Percentiles rank a stretch among this genome's conserved stretches.
Evolutionary conservation across 2,797 vertebrate genomes (phyloP).

Genomic region (Semaprochilodus insignis): DNA sequence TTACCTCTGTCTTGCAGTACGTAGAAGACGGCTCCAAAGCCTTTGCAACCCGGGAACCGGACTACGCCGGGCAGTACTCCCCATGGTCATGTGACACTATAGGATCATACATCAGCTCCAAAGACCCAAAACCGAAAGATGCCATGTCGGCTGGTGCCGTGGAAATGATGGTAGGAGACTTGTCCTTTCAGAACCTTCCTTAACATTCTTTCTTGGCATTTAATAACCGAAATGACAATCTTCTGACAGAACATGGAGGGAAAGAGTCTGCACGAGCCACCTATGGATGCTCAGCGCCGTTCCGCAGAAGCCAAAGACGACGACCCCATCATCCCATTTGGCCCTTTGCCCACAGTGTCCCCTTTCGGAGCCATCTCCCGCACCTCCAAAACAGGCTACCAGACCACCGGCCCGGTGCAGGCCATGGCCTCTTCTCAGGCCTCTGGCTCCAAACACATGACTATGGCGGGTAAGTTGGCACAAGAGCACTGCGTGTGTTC

Average conservation of each 20-base stretch:
- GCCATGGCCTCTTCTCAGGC: constrained; percentile 86
- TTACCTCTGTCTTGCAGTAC: constrained; percentile 78
- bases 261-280: constrained; percentile 89
- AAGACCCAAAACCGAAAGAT: constrained; percentile 98
- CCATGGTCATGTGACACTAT: constrained; percentile 99
- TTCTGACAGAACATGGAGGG: constrained; percentile 87
- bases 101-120: constrained; percentile 97
- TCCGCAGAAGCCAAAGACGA: constrained; percentile 91
- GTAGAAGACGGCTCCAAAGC: constrained; percentile 91
- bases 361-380: constrained; percentile 97
- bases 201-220: background rate
- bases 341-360: constrained; percentile 95
- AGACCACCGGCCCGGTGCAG: constrained; percentile 90
- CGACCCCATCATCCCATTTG: constrained; percentile 98
- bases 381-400: constrained; percentile 95
- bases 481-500: no score
- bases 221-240: no score
- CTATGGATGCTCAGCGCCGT: constrained; percentile 89
- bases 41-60: constrained; percentile 88
- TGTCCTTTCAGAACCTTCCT: constrained; percentile 23
- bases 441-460: constrained; percentile 78
- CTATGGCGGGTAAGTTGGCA: constrained; percentile 70
- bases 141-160: constrained; percentile 85
- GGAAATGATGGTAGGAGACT: constrained; percentile 92
- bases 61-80: constrained; percentile 94